Conservation (phyloP, 2,113 vertebrate genomes). For the Varanus komodoensis region DNA sequence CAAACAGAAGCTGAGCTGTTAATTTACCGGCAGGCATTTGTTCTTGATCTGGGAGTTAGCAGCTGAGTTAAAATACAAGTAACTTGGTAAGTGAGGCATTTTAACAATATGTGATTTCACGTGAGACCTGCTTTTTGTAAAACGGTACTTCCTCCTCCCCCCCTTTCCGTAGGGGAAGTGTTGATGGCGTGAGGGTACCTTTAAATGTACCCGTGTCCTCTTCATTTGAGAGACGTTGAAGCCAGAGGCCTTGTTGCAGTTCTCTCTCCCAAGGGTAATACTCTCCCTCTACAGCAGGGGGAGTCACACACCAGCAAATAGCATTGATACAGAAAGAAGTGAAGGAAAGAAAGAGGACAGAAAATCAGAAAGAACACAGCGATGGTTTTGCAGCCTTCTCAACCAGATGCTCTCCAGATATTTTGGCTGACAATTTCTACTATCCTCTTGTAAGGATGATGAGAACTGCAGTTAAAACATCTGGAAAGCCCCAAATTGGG, state of each 20-base stretch:
- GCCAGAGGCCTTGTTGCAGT: constrained; percentile 90
- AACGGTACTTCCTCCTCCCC: constrained; percentile 19
- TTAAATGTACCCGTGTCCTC: constrained; percentile 90
- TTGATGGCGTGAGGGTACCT: constrained; percentile 80
- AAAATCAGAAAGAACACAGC: constrained; percentile 62
- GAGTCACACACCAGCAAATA: constrained; percentile 78
- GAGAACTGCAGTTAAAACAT: not conserved
- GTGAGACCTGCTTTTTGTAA: constrained; percentile 75
- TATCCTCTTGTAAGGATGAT: not conserved
- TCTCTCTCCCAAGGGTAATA: constrained; percentile 94
- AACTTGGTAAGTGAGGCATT: not conserved
- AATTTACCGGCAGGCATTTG: not conserved
- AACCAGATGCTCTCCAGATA: not conserved
- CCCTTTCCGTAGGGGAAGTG: constrained; percentile 20
- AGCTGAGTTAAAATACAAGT: not conserved
- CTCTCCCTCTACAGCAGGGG: constrained; percentile 93
- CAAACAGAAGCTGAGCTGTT: not conserved
- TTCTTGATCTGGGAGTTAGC: not conserved
- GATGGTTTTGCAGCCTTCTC: not conserved
- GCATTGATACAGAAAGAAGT: constrained; percentile 60
- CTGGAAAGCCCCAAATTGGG: not conserved
- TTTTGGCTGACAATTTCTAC: not conserved
- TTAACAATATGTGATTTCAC: constrained; percentile 29
- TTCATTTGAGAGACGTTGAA: constrained; percentile 88
- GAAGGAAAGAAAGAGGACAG: constrained; percentile 62